Percentiles rank a stretch among this genome's conserved stretches.
Conservation (phyloP, 2,113 vertebrate genomes). For the Propithecus coquereli region DNA sequence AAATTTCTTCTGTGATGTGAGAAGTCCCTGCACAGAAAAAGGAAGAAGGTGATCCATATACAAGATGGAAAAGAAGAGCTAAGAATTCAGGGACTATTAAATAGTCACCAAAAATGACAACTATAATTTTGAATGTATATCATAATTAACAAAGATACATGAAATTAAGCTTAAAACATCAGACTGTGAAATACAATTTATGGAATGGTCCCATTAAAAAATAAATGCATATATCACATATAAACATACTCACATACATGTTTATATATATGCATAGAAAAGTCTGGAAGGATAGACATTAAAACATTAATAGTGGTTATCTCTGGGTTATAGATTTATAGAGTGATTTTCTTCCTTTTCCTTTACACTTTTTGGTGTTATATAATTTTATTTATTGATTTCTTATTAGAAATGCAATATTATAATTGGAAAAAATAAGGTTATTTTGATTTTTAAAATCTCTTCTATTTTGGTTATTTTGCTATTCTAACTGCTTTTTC, state of each 20-base stretch:
- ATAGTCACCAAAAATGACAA: neutral
- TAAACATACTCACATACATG: neutral
- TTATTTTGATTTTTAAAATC: neutral
- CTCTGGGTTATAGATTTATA: neutral
- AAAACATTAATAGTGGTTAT: neutral
- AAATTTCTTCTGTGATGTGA: neutral
- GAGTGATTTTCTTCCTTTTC: neutral
- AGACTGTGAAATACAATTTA: neutral
- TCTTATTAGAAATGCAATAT: neutral
- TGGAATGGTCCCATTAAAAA: neutral
- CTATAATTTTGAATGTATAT: neutral
- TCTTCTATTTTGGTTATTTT: neutral
- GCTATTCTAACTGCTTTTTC: neutral
- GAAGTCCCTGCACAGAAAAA: neutral
- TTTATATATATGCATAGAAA: neutral
- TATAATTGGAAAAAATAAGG: neutral
- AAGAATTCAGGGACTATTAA: neutral
- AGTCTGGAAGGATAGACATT: neutral
- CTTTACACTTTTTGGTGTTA: neutral
- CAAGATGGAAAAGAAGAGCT: neutral
- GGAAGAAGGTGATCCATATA: neutral
- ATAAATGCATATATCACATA: neutral
- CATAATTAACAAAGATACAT: neutral
- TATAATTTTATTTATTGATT: neutral
- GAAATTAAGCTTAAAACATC: neutral